Conservation (phyloP, 2,888 invertebrate genomes). For the Brachyopa scutellaris region DNA sequence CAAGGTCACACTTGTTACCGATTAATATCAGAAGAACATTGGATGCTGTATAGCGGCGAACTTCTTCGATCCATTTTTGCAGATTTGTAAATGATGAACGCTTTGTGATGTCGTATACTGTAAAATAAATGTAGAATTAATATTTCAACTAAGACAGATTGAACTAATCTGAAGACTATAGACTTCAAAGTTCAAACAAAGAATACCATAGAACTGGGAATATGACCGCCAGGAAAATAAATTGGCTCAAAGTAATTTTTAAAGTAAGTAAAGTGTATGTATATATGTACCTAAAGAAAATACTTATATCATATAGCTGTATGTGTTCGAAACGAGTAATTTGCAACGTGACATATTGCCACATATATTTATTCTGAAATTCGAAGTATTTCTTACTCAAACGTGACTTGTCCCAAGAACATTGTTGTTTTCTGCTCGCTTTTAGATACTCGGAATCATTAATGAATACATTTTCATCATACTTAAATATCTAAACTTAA, state of each 20-base stretch:
- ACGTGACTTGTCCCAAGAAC: not conserved
- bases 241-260: too few species aligned
- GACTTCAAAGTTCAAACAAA: too few species aligned
- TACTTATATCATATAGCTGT: too few species aligned
- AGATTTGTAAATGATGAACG: constrained; percentile 94
- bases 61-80: constrained; percentile 98
- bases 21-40: constrained; percentile 95
- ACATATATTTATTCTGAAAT: not conserved
- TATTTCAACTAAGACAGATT: too few species aligned
- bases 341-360: not conserved
- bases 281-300: too few species aligned
- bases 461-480: too few species aligned
- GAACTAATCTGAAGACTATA: too few species aligned
- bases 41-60: constrained; percentile 95
- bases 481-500: not conserved
- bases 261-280: too few species aligned
- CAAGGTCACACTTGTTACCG: constrained; percentile 95
- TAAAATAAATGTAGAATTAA: constrained; percentile 76
- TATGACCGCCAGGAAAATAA: too few species aligned
- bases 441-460: too few species aligned
- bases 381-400: not conserved
- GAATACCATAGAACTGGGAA: too few species aligned
- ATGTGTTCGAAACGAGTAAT: not conserved
- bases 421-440: not conserved
- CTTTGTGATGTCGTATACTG: constrained; percentile 97